A percentile compares a stretch with the other conserved stretches of the same genome.
phyloP scores from a whole-genome alignment of 2,888 invertebrate genomes.

The Agonopterix alstromeriana region DNA sequence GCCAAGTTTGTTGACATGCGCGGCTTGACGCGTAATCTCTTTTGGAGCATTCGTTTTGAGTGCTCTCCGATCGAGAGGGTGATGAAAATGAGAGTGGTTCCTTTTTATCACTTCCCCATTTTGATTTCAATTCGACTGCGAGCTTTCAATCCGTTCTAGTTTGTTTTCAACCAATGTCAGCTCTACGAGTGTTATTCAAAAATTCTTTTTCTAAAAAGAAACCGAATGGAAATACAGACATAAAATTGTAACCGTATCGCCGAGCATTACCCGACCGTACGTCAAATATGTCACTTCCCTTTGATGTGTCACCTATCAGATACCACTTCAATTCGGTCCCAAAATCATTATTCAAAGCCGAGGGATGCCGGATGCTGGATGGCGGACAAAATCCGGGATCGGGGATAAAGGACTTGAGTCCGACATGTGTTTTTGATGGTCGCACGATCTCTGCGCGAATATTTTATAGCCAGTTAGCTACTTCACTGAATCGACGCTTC shows the following conservation, averaged over 20 bases:
- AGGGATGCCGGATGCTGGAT: not conserved
- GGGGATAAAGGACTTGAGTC: conserved; percentile 5
- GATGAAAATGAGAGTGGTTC: conserved; percentile 22
- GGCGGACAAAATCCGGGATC: not conserved
- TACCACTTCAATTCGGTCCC: conserved; percentile 9
- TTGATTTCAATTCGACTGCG: not conserved
- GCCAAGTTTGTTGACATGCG: conserved; percentile 43
- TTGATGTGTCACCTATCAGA: conserved; percentile 9
- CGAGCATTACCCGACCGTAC: not conserved
- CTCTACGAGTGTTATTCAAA: not conserved
- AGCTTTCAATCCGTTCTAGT: not conserved
- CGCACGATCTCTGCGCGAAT: conserved; percentile 10
- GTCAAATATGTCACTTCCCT: conserved; percentile 4
- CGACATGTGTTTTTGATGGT: conserved; percentile 20
- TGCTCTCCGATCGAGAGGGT: conserved; percentile 15
- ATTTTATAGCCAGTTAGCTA: conserved; percentile 3
- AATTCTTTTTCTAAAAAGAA: not conserved
- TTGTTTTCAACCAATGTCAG: not conserved
- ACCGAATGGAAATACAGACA: not conserved
- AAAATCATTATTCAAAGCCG: conserved; percentile 14
- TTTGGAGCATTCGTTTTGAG: conserved; percentile 38
- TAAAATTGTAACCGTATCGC: not conserved
- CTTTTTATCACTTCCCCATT: conserved; percentile 13
- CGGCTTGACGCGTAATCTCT: conserved; percentile 43
- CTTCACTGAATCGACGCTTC: conserved; percentile 1